Conservation (phyloP, 2,113 vertebrate genomes). For the Ceyx melanurus region DNA sequence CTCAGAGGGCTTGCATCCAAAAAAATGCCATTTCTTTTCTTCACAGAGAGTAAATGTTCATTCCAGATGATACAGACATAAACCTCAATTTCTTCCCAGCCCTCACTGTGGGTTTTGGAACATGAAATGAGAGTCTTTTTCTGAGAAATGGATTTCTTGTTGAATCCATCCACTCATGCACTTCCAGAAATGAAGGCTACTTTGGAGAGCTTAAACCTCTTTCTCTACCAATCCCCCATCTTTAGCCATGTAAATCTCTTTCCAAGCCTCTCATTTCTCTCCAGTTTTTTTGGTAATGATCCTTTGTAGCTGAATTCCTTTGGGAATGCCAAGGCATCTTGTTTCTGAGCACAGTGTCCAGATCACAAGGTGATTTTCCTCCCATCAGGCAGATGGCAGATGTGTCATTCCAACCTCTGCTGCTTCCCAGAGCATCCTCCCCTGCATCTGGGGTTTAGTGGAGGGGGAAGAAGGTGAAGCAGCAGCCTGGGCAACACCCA, state of each 20-base stretch:
- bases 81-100: not conserved
- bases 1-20: not conserved
- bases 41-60: not conserved
- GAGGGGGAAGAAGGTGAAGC: not conserved
- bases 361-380: not conserved
- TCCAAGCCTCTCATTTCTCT: not conserved
- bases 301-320: not conserved
- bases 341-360: not conserved
- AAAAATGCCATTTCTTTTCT: not conserved
- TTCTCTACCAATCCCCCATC: not conserved
- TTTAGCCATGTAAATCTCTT: not conserved
- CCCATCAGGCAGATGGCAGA: not conserved
- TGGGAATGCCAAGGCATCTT: not conserved
- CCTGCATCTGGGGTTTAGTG: not conserved
- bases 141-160: not conserved
- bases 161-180: not conserved
- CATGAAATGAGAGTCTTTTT: not conserved
- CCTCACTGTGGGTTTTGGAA: not conserved
- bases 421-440: not conserved
- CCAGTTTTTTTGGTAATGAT: not conserved
- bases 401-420: not conserved
- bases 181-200: not conserved
- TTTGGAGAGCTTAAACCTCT: not conserved
- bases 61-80: not conserved
- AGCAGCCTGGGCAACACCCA: not conserved